These are phyloP conservation scores for Diarsia rubi DNA, from an alignment of 2,888 invertebrate species.

Conservation along the genomic window DNA sequence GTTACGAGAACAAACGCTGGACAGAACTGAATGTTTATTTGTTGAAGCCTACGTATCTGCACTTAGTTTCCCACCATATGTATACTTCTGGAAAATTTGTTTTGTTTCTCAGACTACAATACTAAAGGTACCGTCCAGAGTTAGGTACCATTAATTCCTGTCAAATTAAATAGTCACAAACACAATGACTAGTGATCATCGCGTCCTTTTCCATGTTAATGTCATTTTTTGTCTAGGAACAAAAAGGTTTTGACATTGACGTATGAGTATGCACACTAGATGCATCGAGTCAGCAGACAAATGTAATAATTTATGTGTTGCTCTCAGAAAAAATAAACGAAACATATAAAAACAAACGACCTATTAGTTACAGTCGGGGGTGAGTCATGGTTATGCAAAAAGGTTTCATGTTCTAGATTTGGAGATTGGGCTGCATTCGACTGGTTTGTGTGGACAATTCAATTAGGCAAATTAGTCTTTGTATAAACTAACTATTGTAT, in stretches of 20 bases:
- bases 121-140: constrained; percentile 46
- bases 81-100: constrained; percentile 21
- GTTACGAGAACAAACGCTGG: constrained; percentile 5
- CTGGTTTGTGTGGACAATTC: background rate
- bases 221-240: constrained; percentile 80
- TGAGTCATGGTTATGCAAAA: constrained; percentile 55
- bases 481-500: background rate
- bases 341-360: constrained; percentile 28
- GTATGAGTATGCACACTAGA: constrained; percentile 49
- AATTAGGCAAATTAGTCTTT: background rate
- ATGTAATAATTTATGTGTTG: constrained; percentile 59
- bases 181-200: constrained; percentile 71
- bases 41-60: background rate
- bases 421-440: constrained; percentile 14
- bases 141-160: constrained; percentile 77
- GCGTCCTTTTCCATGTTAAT: constrained; percentile 77
- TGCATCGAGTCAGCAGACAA: constrained; percentile 60
- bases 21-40: constrained; percentile 35
- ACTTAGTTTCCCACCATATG: background rate
- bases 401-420: constrained; percentile 23
- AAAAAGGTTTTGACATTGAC: constrained; percentile 59
- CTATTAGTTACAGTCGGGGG: constrained; percentile 32
- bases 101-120: constrained; percentile 39
- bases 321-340: constrained; percentile 56
- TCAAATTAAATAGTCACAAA: constrained; percentile 76